These are phyloP conservation scores for Etheostoma perlongum DNA, from an alignment of 2,797 vertebrate species.

Conservation along the genomic window DNA sequence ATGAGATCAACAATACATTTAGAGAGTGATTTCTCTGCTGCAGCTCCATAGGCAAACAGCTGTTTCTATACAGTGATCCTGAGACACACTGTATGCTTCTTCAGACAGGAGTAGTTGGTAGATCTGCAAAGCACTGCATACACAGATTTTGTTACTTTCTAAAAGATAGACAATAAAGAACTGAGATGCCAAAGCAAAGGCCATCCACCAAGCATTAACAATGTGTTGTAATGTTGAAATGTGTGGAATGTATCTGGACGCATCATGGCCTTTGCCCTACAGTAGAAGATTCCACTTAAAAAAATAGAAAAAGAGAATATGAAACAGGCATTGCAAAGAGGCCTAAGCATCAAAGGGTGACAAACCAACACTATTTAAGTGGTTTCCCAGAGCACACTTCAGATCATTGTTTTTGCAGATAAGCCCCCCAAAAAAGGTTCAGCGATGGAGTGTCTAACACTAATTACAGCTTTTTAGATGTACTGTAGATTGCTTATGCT, in stretches of 20 bases:
- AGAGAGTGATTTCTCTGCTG: neutral
- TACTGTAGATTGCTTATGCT: neutral
- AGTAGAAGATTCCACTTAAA: neutral
- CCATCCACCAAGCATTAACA: neutral
- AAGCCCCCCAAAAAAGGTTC: neutral
- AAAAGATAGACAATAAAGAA: neutral
- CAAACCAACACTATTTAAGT: neutral
- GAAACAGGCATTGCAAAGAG: neutral
- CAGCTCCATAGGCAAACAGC: constrained; percentile 21
- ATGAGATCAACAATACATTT: neutral
- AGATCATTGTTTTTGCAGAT: neutral
- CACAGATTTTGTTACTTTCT: neutral
- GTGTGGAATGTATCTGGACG: neutral
- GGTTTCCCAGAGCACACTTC: neutral
- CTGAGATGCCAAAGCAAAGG: neutral
- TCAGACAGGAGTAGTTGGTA: neutral
- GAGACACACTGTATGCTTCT: neutral
- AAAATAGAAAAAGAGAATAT: neutral
- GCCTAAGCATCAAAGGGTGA: neutral
- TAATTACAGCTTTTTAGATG: neutral
- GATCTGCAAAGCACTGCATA: neutral
- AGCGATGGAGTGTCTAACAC: constrained; percentile 1
- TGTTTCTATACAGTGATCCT: neutral
- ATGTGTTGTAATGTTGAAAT: constrained; percentile 11
- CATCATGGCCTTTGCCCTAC: neutral